Evolutionary conservation across 2,797 vertebrate species (phyloP), one percentile per base, ranked within the genome.

Genomic region (Cynodonichthys magdalenae): DNA sequence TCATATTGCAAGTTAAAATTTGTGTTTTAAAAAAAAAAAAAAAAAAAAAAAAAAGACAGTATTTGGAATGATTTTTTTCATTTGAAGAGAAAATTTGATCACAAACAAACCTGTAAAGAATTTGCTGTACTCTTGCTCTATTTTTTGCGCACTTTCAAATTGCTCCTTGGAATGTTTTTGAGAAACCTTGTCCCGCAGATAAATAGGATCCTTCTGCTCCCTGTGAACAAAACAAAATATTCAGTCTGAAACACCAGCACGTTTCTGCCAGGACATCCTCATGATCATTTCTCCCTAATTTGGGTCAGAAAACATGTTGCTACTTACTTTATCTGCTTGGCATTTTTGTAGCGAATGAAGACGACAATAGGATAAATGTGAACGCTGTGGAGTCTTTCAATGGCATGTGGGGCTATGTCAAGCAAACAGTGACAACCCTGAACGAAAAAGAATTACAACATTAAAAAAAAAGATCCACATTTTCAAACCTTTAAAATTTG

Each of bases 111-210:
- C 97, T 97, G 97, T 99, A 82, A 99, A 99, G 92, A 95, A 99
- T 83, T 96, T 95, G 93, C 95, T 96, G 77, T 98, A 99, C 44
- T 99, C 97, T 80, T 98, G 97, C 75, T 99, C 97, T 24, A 95
- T 95, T 90, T 96, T 98, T 92, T 97, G 96, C 75, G 96, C 95
- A 15, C 92, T 94, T 88, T 99, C 97, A 92, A 95, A 98, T 73
- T 98, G 97, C 87, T 98, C 96, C 96, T 98, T 98, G 96, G 96
- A 99, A 98, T 98, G 96, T 94, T 98, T 98, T 88, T 99, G 97
- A 73, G 97, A 98, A 66, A 99, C 95, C 93, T 98, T 98, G 92
- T 98, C 97, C 87, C 95, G 93, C 88, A 98, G 92, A 94, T 96
- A 98, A 69, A 97, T 75, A 0, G 96, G 96, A 87, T 99, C 96